Conservation (phyloP, 2,797 vertebrate genomes). For the Pangasius larnaudii region DNA sequence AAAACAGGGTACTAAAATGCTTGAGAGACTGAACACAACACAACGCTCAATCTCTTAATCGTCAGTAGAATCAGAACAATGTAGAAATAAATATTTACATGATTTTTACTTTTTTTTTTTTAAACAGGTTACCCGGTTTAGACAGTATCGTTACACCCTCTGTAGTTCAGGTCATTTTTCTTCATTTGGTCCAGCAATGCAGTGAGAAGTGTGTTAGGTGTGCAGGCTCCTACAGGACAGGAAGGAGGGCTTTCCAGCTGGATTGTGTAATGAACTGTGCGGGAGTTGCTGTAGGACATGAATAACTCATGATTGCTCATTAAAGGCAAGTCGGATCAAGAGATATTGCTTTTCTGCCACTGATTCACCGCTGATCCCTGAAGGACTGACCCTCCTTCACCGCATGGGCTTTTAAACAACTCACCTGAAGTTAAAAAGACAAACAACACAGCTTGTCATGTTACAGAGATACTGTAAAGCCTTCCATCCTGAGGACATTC, state of each 20-base stretch:
- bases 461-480: background rate
- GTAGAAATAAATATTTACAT: background rate
- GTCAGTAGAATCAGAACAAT: background rate
- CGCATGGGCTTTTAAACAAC: background rate
- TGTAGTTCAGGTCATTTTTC: background rate
- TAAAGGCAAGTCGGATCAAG: background rate
- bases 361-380: background rate
- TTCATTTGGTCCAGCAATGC: background rate
- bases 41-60: background rate
- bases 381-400: background rate
- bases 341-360: background rate
- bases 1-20: background rate
- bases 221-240: background rate
- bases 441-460: background rate
- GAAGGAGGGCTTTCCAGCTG: background rate
- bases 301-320: background rate
- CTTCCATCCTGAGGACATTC: background rate
- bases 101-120: background rate
- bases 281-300: background rate
- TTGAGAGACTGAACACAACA: background rate
- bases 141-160: background rate
- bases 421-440: background rate
- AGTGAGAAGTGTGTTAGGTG: background rate
- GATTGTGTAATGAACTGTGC: background rate
- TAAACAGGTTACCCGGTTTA: background rate